These are phyloP conservation scores for Parapristionchus giblindavisi DNA, from an alignment of 2,888 invertebrate genomes.

Conservation along the genomic window DNA sequence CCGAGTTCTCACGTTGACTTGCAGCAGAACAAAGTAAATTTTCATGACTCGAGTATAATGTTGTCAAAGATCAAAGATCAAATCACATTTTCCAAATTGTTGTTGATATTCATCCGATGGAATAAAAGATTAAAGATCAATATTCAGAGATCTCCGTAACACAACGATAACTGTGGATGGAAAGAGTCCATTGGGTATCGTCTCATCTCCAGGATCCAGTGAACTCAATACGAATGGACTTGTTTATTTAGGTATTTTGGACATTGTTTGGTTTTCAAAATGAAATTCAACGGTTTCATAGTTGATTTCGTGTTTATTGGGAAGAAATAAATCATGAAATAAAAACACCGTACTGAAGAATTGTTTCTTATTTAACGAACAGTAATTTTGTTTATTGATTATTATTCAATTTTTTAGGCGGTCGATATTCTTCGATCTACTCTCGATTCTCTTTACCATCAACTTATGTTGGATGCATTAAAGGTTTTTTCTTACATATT, in stretches of 20 bases:
- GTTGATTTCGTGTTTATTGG: too few species aligned
- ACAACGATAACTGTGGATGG: conserved; percentile 48
- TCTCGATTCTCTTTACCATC: conserved; percentile 1
- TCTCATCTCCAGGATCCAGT: conserved; percentile 52
- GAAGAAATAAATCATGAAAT: too few species aligned
- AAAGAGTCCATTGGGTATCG: conserved; percentile 45
- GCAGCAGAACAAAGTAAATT: too few species aligned
- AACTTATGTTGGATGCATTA: conserved; percentile 28
- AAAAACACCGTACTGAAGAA: too few species aligned
- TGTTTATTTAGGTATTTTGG: conserved; percentile 51
- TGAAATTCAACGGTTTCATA: too few species aligned
- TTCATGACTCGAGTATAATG: too few species aligned
- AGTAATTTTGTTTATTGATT: too few species aligned
- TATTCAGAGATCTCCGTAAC: conserved; percentile 48
- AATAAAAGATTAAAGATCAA: neutral
- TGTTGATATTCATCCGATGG: neutral
- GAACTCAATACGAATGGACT: conserved; percentile 54
- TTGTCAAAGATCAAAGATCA: neutral
- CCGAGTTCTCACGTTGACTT: too few species aligned
- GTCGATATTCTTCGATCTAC: conserved; percentile 1
- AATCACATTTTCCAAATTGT: neutral
- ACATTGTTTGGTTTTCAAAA: too few species aligned
- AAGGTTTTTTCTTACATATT: neutral
- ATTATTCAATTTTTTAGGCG: neutral
- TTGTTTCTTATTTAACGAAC: too few species aligned